Base-by-base conservation (phyloP, 1,140 invertebrate genomes). In the Drosophila chauvacae region DNA sequence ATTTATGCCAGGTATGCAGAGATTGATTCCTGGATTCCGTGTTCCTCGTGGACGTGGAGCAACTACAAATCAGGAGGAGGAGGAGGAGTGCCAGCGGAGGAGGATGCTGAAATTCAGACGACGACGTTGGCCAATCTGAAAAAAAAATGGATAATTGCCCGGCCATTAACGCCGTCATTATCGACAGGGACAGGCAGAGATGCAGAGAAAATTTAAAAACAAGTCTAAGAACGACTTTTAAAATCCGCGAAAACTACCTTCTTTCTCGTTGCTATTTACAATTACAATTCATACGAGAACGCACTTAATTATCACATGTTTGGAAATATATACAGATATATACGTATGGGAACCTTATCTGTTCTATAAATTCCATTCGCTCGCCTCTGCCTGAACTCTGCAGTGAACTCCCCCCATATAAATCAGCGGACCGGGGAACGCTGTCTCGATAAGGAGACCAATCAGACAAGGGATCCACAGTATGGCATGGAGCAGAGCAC, bases 121-220 rank as follows among this genome's bases (percentile, higher is more conserved):
- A 18, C 35, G 60, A 23, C 13, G 14, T 26, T 26, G 42, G 42
- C 42, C 63, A 57, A 26, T 68, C 53, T 33, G 14, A 50, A 53
- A 35, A 53, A 35, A 68, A 69, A 42, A 20, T 23, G 58, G 57
- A 51, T 59, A 69, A 77, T 77, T 63, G 56, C 23, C 20, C 16
- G 39, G 44, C 57, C 77, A 80, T 80, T 80, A 80, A 80, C 77
- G 62, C 77, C 68, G 53, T 79, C 69, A 80, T 80, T 80, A 80
- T 80, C 77, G 64, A 51, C 63, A 77, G 51, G 50, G 73, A 48
- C 61, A 26, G 23, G 41, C 45, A 13, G 20, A 51, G 30, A 26
- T 20, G 50, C 50, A 51, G 50, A 42, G 45, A n/a, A n/a, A n/a
- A 10, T 10, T 42, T 4, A 18, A 44, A 6, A 11, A 4, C 4